Evolutionary conservation across 1,140 invertebrate species (phyloP), one percentile per base, ranked within the genome.

Genomic region (Lasaia peninsularis): DNA sequence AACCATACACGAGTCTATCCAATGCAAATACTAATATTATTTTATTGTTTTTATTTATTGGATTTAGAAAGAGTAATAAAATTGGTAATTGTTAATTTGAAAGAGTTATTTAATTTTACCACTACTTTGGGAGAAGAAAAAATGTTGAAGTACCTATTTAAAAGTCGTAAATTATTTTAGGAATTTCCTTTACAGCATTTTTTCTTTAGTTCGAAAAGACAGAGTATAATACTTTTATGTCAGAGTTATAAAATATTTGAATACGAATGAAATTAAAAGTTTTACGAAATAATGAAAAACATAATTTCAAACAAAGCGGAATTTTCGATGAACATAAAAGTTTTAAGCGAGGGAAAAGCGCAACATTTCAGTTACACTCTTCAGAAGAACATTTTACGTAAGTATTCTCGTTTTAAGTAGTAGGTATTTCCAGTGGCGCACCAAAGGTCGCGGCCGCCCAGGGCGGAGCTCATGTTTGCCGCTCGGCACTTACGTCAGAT

Each of bases 301-400:
- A 64, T 60, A 51, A 56, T 59, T 59, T 49, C 33, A 48, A 55
- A 54, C 60, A 59, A 40, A 63, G 48, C 52, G 56, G 40, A 67
- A 64, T 63, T 54, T 62, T 59, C 50, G 56, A 64, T 62, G 55
- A 63, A 62, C 59, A 64, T 56, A 58, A 58, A 67, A 67, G 56
- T 67, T 65, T 59, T 55, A 28, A 33, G 32, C 21, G 24, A 62
- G 53, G 49, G 52, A 58, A 63, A 59, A 62, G 51, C 60, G 62
- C 64, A 64, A 67, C 59, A 59, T 64, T 67, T 60, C 58, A 56
- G 58, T 67, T 62, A 56, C 56, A 67, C 58, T 61, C 51, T 65
- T 40, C 34, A 60, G 57, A 52, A 55, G 32, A 64, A 56, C 44
- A 59, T 67, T 64, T 61, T 44, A 44, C 56, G 53, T 58, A 54